phyloP scores from a whole-genome alignment of 2,888 invertebrate species.

The Ptychoptera contaminata region DNA sequence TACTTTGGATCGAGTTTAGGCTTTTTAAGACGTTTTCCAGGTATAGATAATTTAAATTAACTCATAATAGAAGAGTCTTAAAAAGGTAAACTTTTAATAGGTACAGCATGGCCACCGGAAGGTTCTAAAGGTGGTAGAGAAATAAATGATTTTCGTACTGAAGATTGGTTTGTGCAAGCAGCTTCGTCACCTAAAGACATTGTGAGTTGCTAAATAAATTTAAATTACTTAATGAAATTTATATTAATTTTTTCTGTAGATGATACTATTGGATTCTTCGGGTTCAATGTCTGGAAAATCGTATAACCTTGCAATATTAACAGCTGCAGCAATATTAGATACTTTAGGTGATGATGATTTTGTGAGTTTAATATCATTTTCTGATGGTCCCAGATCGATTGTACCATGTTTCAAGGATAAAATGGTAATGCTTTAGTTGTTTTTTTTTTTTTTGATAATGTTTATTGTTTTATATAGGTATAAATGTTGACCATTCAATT shows the following conservation, averaged over 20 bases:
- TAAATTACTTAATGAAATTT: neutral
- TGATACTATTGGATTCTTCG: slow-evolving; percentile 79
- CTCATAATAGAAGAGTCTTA: neutral
- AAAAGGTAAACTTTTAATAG: slow-evolving; percentile 24
- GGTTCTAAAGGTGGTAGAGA: slow-evolving; percentile 62
- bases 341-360: slow-evolving; percentile 95
- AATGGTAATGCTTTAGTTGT: slow-evolving; percentile 42
- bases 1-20: slow-evolving; percentile 95
- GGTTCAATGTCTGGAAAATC: slow-evolving; percentile 76
- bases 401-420: slow-evolving; percentile 83
- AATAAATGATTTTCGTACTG: slow-evolving; percentile 86
- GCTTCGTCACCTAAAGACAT: slow-evolving; percentile 96
- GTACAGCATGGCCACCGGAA: slow-evolving; percentile 72
- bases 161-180: slow-evolving; percentile 93
- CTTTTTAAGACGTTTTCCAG: slow-evolving; percentile 90
- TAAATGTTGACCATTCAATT: neutral
- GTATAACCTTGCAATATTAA: slow-evolving; percentile 73
- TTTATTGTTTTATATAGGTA: neutral
- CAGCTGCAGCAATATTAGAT: slow-evolving; percentile 77
- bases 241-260: slow-evolving; percentile 15
- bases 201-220: slow-evolving; percentile 31
- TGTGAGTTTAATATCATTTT: slow-evolving; percentile 86
- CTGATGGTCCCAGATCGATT: slow-evolving; percentile 65
- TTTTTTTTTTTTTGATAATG: neutral
- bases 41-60: slow-evolving; percentile 30